Base-by-base conservation (phyloP, 2,113 vertebrate species). In the Poecilia latipinna region DNA sequence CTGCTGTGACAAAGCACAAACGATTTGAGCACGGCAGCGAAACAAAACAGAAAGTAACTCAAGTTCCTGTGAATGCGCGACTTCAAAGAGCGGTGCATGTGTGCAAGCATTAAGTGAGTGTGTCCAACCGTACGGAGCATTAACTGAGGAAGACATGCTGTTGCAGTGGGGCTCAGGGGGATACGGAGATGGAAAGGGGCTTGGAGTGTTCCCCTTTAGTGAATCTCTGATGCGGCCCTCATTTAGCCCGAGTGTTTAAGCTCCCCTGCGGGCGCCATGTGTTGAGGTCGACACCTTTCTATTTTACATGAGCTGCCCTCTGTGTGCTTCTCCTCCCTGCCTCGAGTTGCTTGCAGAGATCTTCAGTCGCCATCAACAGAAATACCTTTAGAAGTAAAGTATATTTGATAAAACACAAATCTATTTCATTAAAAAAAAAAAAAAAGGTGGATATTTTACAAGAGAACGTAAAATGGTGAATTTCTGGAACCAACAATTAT, bases 241-340 rank as follows among this genome's bases (percentile, higher is more conserved):
- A 72, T 86, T 89, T 76, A 82, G 79, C 65, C 13, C 3, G 29
- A 77, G 77, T 75, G 79, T 85, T 86, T 75, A 70, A 28, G 37
- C 78, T 88, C 74, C 80, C 84, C 77, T 70, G 78, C 70, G 71
- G 83, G 29, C 48, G 39, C 69, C 67, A 35, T 70, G 82, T 78
- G 80, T 80, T 86, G 72, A 89, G 85, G 87, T 90, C 87, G 82
- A 83, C 80, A 72, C 35, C 32, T 71, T 61, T 62, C 64, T 68
- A 72, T 79, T 74, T 33, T 75, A 69, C 57, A 80, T 35, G 66
- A 84, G 64, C 70, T 77, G 69, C 70, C 71, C 70, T 78, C 76
- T 75, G 28, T 65, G 42, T 65, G 65, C 70, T 70, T 72, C 70
- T 69, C 12, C 74, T 65, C 61, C 62, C 60, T 66, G 68, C 61